Percentiles rank a stretch among this genome's conserved stretches.
phyloP scores from a whole-genome alignment of 2,797 vertebrate genomes.

The Tolypeutes matacus region DNA sequence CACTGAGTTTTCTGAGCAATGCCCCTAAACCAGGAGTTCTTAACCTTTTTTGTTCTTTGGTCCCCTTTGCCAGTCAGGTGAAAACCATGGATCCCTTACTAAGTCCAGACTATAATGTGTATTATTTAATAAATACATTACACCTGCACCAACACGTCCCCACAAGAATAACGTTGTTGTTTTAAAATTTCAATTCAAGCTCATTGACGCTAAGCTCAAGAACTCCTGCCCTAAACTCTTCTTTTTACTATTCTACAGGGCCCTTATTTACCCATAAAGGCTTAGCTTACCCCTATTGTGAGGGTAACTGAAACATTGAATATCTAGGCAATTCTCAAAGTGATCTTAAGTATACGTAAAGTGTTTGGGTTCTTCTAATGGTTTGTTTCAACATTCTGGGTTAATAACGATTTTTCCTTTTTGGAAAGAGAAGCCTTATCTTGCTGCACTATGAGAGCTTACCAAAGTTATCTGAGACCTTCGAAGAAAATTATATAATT shows the following conservation, averaged over 20 bases:
- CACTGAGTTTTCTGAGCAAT: background rate
- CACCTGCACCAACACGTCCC: too few relatives aligned
- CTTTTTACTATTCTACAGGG: background rate
- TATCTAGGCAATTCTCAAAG: background rate
- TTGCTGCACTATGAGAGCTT: background rate
- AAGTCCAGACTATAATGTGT: too few relatives aligned
- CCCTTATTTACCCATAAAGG: background rate
- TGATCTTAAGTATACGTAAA: constrained; percentile 26
- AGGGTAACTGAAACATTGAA: background rate
- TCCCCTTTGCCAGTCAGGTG: too few relatives aligned
- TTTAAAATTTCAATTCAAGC: too few relatives aligned
- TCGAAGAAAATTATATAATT: background rate
- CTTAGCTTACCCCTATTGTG: background rate
- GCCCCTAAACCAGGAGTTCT: too few relatives aligned
- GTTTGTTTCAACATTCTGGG: background rate
- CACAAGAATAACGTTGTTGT: too few relatives aligned
- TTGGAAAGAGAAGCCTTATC: background rate
- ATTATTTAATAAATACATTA: too few relatives aligned
- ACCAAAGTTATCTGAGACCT: constrained; percentile 10
- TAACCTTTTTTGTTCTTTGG: too few relatives aligned
- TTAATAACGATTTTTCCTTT: background rate
- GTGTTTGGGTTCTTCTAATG: background rate
- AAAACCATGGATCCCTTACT: too few relatives aligned
- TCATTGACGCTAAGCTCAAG: too few relatives aligned
- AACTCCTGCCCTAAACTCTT: too few relatives aligned